A percentile compares a stretch with the other conserved stretches of the same genome.
Conservation (phyloP, 2,113 vertebrate species). For the Oncorhynchus nerka region DNA sequence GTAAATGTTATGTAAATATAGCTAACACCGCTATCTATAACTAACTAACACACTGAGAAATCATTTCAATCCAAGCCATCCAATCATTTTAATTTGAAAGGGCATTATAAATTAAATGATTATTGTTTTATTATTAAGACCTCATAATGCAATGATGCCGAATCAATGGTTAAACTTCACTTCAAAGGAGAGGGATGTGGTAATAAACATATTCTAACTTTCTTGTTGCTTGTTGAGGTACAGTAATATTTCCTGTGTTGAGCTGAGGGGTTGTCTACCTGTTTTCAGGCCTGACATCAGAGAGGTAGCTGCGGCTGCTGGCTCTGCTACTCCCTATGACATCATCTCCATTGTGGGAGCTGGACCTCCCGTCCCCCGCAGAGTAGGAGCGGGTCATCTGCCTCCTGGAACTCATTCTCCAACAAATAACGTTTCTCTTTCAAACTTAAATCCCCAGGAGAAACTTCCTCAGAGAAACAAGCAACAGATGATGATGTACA, state of each 20-base stretch:
- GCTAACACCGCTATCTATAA: neutral
- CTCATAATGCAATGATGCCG: too few relatives aligned
- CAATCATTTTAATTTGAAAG: neutral
- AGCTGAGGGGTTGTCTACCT: conserved; percentile 69
- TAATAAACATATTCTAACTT: neutral
- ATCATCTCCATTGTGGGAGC: conserved; percentile 52
- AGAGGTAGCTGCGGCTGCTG: conserved; percentile 81
- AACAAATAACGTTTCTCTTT: conserved; percentile 2
- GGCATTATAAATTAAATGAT: too few relatives aligned
- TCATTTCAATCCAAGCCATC: neutral
- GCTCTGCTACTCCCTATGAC: conserved; percentile 59
- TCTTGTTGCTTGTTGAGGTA: neutral
- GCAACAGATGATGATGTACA: neutral
- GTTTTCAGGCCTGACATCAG: conserved; percentile 82
- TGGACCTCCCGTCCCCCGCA: conserved; percentile 56
- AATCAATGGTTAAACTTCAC: neutral
- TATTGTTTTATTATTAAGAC: too few relatives aligned
- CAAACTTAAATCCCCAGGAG: conserved; percentile 10
- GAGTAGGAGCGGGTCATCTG: conserved; percentile 57
- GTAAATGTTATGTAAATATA: too few relatives aligned
- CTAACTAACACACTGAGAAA: neutral
- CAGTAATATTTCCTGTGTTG: neutral
- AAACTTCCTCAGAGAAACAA: conserved; percentile 2
- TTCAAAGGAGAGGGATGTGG: neutral
- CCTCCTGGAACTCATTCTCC: conserved; percentile 83